These are phyloP conservation scores for Resseliella maxima DNA, from an alignment of 2,888 invertebrate genomes.

Conservation along the genomic window DNA sequence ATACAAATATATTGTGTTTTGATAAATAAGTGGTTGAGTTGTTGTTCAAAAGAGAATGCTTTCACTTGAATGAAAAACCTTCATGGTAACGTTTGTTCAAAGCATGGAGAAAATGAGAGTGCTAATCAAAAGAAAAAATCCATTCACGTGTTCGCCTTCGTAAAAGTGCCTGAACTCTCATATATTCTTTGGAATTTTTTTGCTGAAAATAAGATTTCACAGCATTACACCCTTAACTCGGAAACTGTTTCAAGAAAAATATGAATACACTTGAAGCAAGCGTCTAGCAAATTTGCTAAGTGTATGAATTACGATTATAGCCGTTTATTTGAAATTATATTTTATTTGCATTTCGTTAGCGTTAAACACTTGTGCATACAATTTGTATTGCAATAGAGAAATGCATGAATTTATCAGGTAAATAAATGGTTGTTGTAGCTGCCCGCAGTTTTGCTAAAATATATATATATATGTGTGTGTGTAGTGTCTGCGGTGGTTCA, in stretches of 20 bases:
- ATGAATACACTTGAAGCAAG: background rate
- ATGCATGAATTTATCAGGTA: conserved; percentile 5
- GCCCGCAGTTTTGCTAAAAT: background rate
- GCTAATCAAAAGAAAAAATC: conserved; percentile 22
- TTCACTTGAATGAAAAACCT: background rate
- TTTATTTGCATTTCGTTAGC: conserved; percentile 38
- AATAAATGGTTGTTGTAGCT: conserved; percentile 23
- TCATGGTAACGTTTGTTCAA: background rate
- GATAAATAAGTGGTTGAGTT: background rate
- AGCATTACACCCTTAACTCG: background rate
- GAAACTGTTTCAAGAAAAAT: background rate
- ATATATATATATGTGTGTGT: no score
- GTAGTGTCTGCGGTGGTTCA: conserved; percentile 31
- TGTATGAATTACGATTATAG: conserved; percentile 17
- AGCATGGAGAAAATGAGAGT: background rate
- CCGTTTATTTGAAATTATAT: conserved; percentile 24
- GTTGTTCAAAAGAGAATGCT: background rate
- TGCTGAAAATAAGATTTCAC: background rate
- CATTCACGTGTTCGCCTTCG: background rate
- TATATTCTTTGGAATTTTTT: background rate
- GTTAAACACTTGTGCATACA: conserved; percentile 38
- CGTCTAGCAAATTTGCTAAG: conserved; percentile 17
- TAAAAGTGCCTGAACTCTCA: background rate
- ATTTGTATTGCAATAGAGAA: background rate
- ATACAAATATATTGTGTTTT: conserved; percentile 12